Conservation (phyloP, 2,888 invertebrate genomes). For the Perizoma flavofasciatum region DNA sequence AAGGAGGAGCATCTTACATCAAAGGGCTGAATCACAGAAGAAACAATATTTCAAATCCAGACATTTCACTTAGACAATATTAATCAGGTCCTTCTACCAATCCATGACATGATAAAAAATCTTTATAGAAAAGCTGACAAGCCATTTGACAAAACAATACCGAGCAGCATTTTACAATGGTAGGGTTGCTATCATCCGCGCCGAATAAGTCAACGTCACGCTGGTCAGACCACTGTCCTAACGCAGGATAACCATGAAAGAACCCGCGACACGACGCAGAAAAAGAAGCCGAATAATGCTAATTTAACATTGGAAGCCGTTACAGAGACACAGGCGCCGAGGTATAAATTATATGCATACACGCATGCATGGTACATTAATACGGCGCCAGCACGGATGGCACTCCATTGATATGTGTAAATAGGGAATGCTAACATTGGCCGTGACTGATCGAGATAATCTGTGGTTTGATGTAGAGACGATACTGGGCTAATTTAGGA, state of each 20-base stretch:
- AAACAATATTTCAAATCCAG: conserved; percentile 10
- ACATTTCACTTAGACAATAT: conserved; percentile 8
- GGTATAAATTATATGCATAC: conserved; percentile 16
- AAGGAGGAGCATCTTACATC: conserved; percentile 57
- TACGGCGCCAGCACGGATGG: conserved; percentile 59
- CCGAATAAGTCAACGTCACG: too few relatives aligned
- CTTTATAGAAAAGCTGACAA: too few relatives aligned
- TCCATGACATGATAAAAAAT: too few relatives aligned
- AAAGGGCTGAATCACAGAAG: conserved; percentile 51
- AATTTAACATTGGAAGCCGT: too few relatives aligned
- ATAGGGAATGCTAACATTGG: conserved; percentile 51
- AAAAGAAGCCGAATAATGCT: too few relatives aligned
- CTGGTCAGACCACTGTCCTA: too few relatives aligned
- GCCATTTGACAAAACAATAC: too few relatives aligned
- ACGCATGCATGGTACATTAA: conserved; percentile 51
- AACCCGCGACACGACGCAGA: background rate
- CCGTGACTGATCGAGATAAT: conserved; percentile 56
- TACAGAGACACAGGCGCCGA: conserved; percentile 1
- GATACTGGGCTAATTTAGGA: conserved; percentile 8
- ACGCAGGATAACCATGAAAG: too few relatives aligned
- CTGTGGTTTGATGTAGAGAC: conserved; percentile 11
- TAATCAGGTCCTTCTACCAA: too few relatives aligned
- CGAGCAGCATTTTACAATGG: too few relatives aligned
- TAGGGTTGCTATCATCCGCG: too few relatives aligned
- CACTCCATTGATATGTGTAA: conserved; percentile 41